Evolutionary conservation across 2,797 vertebrate genomes (phyloP).

Genomic region (Characodon lateralis): DNA sequence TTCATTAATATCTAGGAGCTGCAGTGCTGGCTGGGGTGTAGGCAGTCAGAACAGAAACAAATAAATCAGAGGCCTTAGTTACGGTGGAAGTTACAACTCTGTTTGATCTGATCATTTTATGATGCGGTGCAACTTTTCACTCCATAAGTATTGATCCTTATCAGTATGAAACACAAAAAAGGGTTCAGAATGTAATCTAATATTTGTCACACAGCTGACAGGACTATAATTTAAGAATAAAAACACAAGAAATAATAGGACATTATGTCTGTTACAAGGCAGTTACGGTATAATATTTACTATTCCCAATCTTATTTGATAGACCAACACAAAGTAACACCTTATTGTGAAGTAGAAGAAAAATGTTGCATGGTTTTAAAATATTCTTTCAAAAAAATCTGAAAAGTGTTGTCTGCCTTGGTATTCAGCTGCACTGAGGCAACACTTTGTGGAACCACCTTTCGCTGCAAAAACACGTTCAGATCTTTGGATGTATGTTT

Average conservation of each 20-base stretch:
- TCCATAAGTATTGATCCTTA: background rate
- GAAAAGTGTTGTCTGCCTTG: background rate
- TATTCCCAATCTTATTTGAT: background rate
- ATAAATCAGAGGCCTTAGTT: conserved; percentile 4
- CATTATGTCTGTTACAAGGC: background rate
- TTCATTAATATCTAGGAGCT: conserved; percentile 36
- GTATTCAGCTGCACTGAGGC: background rate
- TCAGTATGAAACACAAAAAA: background rate
- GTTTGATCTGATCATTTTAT: conserved; percentile 2
- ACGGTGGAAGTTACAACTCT: background rate
- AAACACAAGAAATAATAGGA: background rate
- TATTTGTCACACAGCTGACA: background rate
- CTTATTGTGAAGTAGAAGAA: background rate
- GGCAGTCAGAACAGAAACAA: conserved; percentile 19
- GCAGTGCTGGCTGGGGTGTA: conserved; percentile 21
- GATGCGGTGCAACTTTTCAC: conserved; percentile 9
- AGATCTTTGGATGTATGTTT: background rate
- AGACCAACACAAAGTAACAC: background rate
- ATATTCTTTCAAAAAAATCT: background rate
- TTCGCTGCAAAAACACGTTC: background rate
- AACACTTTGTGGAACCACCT: too few species aligned
- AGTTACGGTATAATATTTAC: background rate
- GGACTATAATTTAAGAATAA: background rate
- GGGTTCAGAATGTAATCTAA: background rate
- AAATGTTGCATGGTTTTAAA: background rate